Evolutionary conservation across 2,888 invertebrate species (phyloP).

Genomic region (Dryomyza anilis): DNA sequence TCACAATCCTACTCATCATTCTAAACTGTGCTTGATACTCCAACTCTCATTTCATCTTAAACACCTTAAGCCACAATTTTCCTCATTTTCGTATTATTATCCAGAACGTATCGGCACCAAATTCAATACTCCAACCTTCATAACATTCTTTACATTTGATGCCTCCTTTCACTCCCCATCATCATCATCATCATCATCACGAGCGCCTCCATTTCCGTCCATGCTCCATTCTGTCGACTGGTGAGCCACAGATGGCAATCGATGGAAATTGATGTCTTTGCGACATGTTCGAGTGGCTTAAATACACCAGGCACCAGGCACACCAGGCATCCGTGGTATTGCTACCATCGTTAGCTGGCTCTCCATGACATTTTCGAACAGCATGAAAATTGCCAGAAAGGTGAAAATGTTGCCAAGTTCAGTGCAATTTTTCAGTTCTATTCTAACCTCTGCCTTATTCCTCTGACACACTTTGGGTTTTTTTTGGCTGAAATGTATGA

Average conservation of each 20-base stretch:
- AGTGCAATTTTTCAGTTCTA: not conserved
- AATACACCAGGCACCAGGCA: not conserved
- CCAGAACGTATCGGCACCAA: not conserved
- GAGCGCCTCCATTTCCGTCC: not conserved
- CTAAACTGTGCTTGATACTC: not conserved
- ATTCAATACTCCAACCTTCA: not conserved
- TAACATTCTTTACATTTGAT: not conserved
- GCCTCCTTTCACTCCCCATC: not conserved
- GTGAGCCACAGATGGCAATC: slow-evolving; percentile 37
- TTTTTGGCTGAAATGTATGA: not conserved
- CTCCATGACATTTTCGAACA: too few species aligned
- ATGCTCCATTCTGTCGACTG: not conserved
- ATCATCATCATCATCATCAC: not conserved
- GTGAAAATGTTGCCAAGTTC: slow-evolving; percentile 10
- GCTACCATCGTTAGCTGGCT: not conserved
- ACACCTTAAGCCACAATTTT: not conserved
- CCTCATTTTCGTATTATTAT: not conserved
- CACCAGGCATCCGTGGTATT: not conserved
- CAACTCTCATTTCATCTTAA: not conserved
- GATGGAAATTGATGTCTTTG: slow-evolving; percentile 56
- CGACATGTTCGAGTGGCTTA: slow-evolving; percentile 47
- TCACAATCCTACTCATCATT: too few species aligned
- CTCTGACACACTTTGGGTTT: too few species aligned
- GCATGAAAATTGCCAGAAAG: not conserved
- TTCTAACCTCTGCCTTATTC: too few species aligned